These are phyloP conservation scores for Syngnathus acus DNA, from an alignment of 2,797 vertebrate genomes.

Conservation along the genomic window DNA sequence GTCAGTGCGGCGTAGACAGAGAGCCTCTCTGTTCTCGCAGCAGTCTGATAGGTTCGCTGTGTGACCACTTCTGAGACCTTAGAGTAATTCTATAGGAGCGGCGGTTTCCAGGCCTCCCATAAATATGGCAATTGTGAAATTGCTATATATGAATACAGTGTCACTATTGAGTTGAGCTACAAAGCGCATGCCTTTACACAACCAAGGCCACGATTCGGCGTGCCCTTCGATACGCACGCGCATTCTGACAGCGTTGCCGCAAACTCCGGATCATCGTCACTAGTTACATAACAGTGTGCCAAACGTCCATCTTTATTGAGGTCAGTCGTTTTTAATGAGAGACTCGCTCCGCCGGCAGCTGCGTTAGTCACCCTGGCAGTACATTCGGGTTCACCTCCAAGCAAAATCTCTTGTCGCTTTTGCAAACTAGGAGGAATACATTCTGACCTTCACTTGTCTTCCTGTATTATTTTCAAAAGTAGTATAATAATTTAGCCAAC, in stretches of 20 bases:
- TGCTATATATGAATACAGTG: slow-evolving; percentile 16
- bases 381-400: slow-evolving; percentile 53
- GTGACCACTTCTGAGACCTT: slow-evolving; percentile 42
- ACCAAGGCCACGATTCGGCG: neutral
- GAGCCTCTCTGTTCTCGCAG: slow-evolving; percentile 43
- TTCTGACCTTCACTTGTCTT: slow-evolving; percentile 34
- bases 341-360: slow-evolving; percentile 58
- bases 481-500: slow-evolving; percentile 18
- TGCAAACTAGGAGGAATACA: slow-evolving; percentile 26
- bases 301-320: slow-evolving; percentile 72
- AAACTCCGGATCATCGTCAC: slow-evolving; percentile 56
- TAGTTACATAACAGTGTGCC: slow-evolving; percentile 62
- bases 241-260: slow-evolving; percentile 10
- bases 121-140: slow-evolving; percentile 24
- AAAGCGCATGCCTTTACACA: slow-evolving; percentile 13
- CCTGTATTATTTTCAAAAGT: neutral
- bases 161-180: slow-evolving; percentile 13
- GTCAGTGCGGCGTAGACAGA: slow-evolving; percentile 46
- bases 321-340: slow-evolving; percentile 60
- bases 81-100: slow-evolving; percentile 39
- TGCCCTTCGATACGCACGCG: slow-evolving; percentile 1
- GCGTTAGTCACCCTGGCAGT: slow-evolving; percentile 61
- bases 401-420: slow-evolving; percentile 49
- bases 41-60: slow-evolving; percentile 37
- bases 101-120: slow-evolving; percentile 26